These are phyloP conservation scores for Latrodectus hesperus DNA, from an alignment of 2,888 invertebrate species.

Conservation along the genomic window DNA sequence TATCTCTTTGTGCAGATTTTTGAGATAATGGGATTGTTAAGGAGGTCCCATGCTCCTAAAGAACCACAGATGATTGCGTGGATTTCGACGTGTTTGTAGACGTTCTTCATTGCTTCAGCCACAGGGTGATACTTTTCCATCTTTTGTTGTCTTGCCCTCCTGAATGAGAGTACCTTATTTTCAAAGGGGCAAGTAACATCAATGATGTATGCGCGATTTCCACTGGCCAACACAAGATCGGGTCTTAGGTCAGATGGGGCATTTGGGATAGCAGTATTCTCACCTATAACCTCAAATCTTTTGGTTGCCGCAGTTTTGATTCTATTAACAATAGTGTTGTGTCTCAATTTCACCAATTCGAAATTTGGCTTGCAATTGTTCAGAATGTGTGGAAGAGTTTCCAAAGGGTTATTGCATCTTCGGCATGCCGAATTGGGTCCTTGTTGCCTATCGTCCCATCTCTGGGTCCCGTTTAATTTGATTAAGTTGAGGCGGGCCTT, in stretches of 20 bases:
- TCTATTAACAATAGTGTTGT: background rate
- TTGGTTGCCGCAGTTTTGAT: background rate
- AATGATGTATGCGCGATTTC: background rate
- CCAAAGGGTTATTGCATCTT: background rate
- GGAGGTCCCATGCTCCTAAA: background rate
- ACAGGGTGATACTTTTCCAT: background rate
- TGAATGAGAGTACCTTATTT: background rate
- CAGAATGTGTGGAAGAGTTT: background rate
- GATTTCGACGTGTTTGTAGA: too few relatives aligned
- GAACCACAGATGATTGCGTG: too few relatives aligned
- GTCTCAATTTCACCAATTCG: background rate
- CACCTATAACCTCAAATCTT: background rate
- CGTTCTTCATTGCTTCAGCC: background rate
- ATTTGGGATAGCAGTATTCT: background rate
- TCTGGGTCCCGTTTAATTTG: background rate
- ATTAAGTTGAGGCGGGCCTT: background rate
- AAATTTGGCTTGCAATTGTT: background rate
- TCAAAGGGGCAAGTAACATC: background rate
- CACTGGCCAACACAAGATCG: background rate
- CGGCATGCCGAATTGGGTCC: background rate
- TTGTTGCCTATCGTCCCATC: rapidly evolving
- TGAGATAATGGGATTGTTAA: background rate
- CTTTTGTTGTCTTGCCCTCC: background rate
- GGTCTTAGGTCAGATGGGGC: background rate
- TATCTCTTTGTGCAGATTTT: background rate